Percentiles rank a stretch among this genome's conserved stretches.
Evolutionary conservation across 2,888 invertebrate genomes (phyloP).

Genomic region (Spilosoma lubricipeda): DNA sequence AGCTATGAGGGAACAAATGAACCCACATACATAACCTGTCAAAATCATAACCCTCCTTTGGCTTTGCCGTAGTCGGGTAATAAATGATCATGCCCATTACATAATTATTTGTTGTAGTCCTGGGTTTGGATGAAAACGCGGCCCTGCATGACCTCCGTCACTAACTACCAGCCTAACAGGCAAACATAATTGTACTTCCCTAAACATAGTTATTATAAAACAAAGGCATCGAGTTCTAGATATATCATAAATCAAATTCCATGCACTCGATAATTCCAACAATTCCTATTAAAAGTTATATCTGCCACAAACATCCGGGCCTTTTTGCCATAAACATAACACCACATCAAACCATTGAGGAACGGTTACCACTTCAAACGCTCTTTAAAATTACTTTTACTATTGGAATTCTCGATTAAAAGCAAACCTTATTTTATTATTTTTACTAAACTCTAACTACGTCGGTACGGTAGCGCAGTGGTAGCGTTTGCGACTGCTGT

Average conservation of each 20-base stretch:
- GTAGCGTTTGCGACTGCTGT: no score
- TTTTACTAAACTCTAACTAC: neutral
- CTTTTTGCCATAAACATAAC: slow-evolving; percentile 11
- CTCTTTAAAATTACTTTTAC: neutral
- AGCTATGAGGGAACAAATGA: no score
- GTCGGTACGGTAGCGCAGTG: no score
- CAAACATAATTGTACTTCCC: no score
- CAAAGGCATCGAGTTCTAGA: neutral
- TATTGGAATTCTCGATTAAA: neutral
- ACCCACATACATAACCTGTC: no score
- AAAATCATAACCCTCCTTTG: no score
- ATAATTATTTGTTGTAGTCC: no score
- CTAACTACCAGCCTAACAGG: no score
- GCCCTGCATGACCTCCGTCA: no score
- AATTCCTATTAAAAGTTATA: slow-evolving; percentile 18
- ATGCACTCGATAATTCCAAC: neutral
- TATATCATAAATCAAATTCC: slow-evolving; percentile 4
- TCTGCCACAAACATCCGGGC: slow-evolving; percentile 15
- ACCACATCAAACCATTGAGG: slow-evolving; percentile 13
- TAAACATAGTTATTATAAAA: neutral
- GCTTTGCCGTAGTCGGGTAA: no score
- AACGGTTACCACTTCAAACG: slow-evolving; percentile 15
- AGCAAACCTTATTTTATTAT: neutral
- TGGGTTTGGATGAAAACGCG: no score
- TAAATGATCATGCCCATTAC: no score